phyloP scores from a whole-genome alignment of 2,797 vertebrate genomes.

The Phoebastria nigripes region DNA sequence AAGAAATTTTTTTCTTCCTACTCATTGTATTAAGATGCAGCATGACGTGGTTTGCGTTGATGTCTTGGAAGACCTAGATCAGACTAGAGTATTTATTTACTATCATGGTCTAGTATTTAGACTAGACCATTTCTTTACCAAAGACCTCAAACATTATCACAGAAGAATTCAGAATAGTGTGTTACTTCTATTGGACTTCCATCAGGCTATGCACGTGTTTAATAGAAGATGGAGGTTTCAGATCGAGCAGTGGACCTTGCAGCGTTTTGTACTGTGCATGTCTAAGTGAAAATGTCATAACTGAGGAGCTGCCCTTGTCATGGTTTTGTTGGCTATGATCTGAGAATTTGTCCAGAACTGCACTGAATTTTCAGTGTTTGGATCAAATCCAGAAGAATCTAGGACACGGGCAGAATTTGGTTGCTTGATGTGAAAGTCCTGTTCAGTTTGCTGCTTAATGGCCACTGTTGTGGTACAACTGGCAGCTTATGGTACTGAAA shows the following conservation, averaged over 20 bases:
- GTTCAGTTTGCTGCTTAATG: not conserved
- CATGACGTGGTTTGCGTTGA: not conserved
- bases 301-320: not conserved
- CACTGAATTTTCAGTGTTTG: not conserved
- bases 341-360: not conserved
- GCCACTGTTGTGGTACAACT: not conserved
- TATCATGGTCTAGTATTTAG: not conserved
- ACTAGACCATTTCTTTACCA: not conserved
- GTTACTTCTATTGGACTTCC: not conserved
- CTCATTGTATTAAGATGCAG: not conserved
- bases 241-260: not conserved
- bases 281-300: not conserved
- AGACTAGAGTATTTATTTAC: not conserved
- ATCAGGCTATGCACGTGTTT: not conserved
- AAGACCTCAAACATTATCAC: not conserved
- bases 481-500: not conserved
- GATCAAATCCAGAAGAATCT: not conserved
- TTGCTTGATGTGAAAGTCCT: not conserved
- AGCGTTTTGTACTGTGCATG: not conserved
- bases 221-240: not conserved
- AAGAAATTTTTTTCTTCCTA: not conserved
- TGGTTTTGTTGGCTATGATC: not conserved
- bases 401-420: not conserved
- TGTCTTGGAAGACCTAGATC: not conserved
- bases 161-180: not conserved